Conservation (phyloP, 2,113 vertebrate species). For the Ibidorhyncha struthersii region DNA sequence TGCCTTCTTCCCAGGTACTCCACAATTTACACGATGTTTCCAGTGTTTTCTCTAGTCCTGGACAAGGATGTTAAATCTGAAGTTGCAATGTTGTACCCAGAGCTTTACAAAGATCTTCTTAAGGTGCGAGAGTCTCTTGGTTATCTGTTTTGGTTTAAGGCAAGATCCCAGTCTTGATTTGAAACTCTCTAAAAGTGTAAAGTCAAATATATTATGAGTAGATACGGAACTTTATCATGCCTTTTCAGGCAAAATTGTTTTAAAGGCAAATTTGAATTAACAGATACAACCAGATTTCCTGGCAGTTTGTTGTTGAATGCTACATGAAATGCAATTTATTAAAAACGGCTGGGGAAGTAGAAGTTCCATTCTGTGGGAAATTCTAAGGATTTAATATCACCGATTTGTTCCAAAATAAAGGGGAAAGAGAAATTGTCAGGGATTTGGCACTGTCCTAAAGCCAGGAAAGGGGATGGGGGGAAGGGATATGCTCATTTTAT, state of each 20-base stretch:
- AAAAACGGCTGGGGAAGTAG: conserved; percentile 13
- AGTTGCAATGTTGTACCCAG: conserved; percentile 97
- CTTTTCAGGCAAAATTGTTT: background rate
- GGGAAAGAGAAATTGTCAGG: conserved; percentile 2
- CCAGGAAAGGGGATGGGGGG: background rate
- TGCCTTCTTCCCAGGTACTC: conserved; percentile 82
- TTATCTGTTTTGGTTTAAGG: background rate
- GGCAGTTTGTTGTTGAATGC: background rate
- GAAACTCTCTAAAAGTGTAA: background rate
- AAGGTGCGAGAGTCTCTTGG: conserved; percentile 77
- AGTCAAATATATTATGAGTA: background rate
- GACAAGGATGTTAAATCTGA: conserved; percentile 98
- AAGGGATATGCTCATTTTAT: background rate
- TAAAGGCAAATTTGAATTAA: background rate
- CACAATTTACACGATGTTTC: conserved; percentile 98
- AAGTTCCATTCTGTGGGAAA: conserved; percentile 45
- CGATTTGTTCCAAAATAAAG: conserved; percentile 43
- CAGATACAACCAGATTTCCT: background rate
- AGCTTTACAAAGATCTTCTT: conserved; percentile 96
- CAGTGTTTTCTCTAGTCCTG: conserved; percentile 94
- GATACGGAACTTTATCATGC: background rate
- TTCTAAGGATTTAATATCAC: conserved; percentile 30
- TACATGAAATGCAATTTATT: conserved; percentile 41
- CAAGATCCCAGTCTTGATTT: background rate
- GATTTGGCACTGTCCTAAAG: background rate